Percentiles rank a stretch among this genome's conserved stretches.
Evolutionary conservation across 2,797 vertebrate genomes (phyloP).

Genomic region (Neosilurus hyrtlii): DNA sequence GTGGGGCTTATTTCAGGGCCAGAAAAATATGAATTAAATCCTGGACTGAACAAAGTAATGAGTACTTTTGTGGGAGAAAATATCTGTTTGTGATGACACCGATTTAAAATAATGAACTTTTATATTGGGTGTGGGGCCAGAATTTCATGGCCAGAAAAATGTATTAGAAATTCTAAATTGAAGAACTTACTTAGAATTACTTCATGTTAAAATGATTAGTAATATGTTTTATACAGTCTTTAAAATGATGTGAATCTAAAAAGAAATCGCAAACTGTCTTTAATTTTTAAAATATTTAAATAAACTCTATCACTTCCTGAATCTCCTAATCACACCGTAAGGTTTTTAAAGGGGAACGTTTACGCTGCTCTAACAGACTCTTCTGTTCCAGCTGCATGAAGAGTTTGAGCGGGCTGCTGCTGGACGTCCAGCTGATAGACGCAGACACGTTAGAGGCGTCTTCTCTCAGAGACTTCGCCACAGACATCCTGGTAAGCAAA

Average conservation of each 20-base stretch:
- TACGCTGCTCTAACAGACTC: not conserved
- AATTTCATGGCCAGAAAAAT: not conserved
- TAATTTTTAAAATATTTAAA: not conserved
- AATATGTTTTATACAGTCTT: not conserved
- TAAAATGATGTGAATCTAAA: not conserved
- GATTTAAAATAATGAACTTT: not conserved
- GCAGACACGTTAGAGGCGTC: conserved; percentile 75
- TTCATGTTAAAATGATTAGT: not conserved
- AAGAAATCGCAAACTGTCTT: not conserved
- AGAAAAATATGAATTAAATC: not conserved
- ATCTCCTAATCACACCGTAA: not conserved
- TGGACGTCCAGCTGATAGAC: conserved; percentile 80
- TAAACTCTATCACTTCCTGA: not conserved
- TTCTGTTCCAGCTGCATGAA: conserved; percentile 83
- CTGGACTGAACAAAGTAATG: not conserved
- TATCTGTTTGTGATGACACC: not conserved
- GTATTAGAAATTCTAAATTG: not conserved
- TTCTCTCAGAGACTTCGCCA: conserved; percentile 84
- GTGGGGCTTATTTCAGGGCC: not conserved
- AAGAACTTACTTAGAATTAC: not conserved
- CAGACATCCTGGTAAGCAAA: conserved; percentile 81
- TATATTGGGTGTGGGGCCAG: not conserved
- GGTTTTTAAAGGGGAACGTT: not conserved
- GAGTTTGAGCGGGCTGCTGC: conserved; percentile 81
- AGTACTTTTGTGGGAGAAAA: not conserved